phyloP scores from a whole-genome alignment of 2,888 invertebrate species.

The Polymixis flavicincta region DNA sequence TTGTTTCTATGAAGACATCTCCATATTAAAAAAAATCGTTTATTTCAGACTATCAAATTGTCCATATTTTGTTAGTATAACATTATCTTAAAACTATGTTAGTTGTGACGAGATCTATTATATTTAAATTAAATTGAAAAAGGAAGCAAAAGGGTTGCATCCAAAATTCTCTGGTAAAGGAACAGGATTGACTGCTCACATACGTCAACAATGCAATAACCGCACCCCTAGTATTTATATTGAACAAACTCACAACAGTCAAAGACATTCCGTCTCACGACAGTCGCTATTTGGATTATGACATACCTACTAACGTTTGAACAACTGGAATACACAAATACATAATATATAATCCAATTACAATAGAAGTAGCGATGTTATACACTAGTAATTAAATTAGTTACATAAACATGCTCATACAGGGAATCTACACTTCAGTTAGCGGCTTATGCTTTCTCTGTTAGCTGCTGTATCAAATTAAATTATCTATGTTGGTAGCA shows the following conservation, averaged over 20 bases:
- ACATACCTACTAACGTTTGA: conserved; percentile 24
- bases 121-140: no score
- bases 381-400: conserved; percentile 55
- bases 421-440: conserved; percentile 27
- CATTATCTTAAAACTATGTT: no score
- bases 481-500: conserved; percentile 8
- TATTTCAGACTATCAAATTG: no score
- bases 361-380: conserved; percentile 28
- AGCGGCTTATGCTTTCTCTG: conserved; percentile 8
- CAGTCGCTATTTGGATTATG: conserved; percentile 31
- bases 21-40: background rate
- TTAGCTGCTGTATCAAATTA: conserved; percentile 20
- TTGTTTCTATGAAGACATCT: background rate
- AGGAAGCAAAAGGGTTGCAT: no score
- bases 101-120: no score
- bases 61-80: no score
- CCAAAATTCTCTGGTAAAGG: no score
- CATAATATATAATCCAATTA: conserved; percentile 57
- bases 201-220: conserved; percentile 30
- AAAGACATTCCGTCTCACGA: conserved; percentile 8
- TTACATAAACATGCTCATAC: conserved; percentile 33
- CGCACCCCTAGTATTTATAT: conserved; percentile 28
- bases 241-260: conserved; percentile 14
- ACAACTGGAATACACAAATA: conserved; percentile 54
- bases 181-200: background rate